Evolutionary conservation across 2,113 vertebrate species (phyloP), one percentile per base, ranked within the genome.

Genomic region (Vidua macroura): DNA sequence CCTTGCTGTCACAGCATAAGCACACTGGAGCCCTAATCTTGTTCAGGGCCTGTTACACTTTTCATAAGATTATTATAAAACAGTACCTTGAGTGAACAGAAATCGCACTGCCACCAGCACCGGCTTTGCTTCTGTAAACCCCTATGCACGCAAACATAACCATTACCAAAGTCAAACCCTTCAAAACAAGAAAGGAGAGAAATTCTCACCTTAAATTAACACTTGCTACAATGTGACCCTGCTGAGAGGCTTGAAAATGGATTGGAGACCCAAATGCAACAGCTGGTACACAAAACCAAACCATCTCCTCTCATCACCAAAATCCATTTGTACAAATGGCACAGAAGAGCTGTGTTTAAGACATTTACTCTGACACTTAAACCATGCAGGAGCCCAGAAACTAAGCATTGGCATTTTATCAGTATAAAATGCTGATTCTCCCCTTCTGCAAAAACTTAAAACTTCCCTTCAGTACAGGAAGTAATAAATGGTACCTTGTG

Each of bases 131-230:
- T 67, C 35, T 49, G 28, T 43, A 39, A 74, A 41, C 10, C 35
- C 27, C 62, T 7, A 2, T 15, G 8, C 43, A 75, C 0, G 0
- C 11, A 20, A 22, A 20, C 6, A 0, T 13, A 60, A 30, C 20
- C 14, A 24, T 41, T 79, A 83, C 13, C 28, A 35, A 67, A 81
- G 44, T 37, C 33, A 28, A 48, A 15, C 24, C 60, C 62, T 72
- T 64, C 89, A 59, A 72, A 90, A 46, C 5, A 5, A 86, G 53
- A 55, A 2, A 48, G 23, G 25, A 72, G 46, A 39, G 39, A 75
- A 72, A 68, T 51, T 72, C 23, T 37, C 59, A 21, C 48, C 35
- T 79, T 59, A 23, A 78, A 2, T 68, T 53, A 63, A 55, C 12
- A 41, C 25, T 7, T 9, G 35, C 22, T 81, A 49, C 41, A 78